A percentile compares a stretch with the other conserved stretches of the same genome.
These are phyloP conservation scores for Beris morrisii DNA, from an alignment of 2,888 invertebrate species.

Conservation along the genomic window DNA sequence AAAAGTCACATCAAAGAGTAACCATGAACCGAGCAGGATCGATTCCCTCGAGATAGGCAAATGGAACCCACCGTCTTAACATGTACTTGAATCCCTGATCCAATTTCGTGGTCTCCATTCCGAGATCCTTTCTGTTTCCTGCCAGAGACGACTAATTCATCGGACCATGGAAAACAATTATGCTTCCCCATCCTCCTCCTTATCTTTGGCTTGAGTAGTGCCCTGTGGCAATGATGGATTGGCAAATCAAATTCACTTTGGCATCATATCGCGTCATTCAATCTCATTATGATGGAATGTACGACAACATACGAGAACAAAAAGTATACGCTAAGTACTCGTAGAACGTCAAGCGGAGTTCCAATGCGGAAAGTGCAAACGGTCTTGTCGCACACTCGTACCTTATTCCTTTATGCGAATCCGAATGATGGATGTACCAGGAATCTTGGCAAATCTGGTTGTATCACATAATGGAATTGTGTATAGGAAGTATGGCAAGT, in stretches of 20 bases:
- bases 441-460: constrained; percentile 14
- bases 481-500: too few relatives aligned
- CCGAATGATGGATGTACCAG: not conserved
- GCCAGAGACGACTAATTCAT: constrained; percentile 19
- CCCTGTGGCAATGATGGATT: constrained; percentile 31
- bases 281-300: constrained; percentile 32
- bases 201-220: not conserved
- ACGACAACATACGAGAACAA: not conserved
- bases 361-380: too few relatives aligned
- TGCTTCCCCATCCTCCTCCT: constrained; percentile 5
- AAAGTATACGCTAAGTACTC: constrained; percentile 2
- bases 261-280: constrained; percentile 31
- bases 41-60: too few relatives aligned
- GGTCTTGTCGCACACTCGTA: too few relatives aligned
- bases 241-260: constrained; percentile 34
- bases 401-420: too few relatives aligned
- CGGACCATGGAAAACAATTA: constrained; percentile 35
- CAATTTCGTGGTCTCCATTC: constrained; percentile 22
- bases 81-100: constrained; percentile 21
- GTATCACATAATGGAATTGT: constrained; percentile 26
- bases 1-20: too few relatives aligned
- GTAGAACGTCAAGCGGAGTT: not conserved
- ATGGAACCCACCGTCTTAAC: constrained; percentile 7
- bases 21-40: too few relatives aligned
- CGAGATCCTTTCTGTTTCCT: not conserved